Conservation (phyloP, 2,113 vertebrate species). For the Pseudolaguvia tuberculata region DNA sequence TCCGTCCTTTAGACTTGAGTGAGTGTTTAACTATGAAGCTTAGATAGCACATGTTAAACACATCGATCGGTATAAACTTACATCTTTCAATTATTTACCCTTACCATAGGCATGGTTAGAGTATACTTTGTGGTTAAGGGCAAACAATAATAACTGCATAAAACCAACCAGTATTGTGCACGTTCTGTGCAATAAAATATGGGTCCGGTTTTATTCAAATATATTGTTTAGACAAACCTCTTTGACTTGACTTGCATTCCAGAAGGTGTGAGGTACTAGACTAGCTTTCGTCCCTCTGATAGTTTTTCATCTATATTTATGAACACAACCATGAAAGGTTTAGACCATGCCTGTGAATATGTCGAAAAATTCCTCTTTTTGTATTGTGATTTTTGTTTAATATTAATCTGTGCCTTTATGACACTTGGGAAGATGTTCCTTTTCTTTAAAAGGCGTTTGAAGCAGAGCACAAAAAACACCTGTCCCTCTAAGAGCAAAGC, state of each 20-base stretch:
- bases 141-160: background rate
- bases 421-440: slow-evolving; percentile 39
- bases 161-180: background rate
- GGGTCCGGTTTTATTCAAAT: background rate
- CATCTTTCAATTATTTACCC: background rate
- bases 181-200: too few species aligned
- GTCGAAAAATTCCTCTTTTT: slow-evolving; percentile 54
- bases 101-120: background rate
- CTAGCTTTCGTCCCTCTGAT: slow-evolving; percentile 46
- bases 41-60: background rate
- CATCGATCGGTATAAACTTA: background rate
- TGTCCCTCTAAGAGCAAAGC: slow-evolving; percentile 30
- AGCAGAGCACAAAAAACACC: slow-evolving; percentile 43
- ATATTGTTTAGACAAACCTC: background rate
- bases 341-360: slow-evolving; percentile 56
- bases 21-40: background rate
- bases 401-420: slow-evolving; percentile 56
- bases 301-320: slow-evolving; percentile 56
- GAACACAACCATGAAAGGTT: slow-evolving; percentile 43
- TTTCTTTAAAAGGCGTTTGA: slow-evolving; percentile 27
- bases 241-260: background rate
- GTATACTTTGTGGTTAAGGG: background rate
- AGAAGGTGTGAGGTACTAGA: slow-evolving; percentile 12
- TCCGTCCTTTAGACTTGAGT: background rate
- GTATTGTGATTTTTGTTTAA: slow-evolving; percentile 56